Evolutionary conservation across 2,888 invertebrate genomes (phyloP).

Genomic region (Cheilosia grossa): DNA sequence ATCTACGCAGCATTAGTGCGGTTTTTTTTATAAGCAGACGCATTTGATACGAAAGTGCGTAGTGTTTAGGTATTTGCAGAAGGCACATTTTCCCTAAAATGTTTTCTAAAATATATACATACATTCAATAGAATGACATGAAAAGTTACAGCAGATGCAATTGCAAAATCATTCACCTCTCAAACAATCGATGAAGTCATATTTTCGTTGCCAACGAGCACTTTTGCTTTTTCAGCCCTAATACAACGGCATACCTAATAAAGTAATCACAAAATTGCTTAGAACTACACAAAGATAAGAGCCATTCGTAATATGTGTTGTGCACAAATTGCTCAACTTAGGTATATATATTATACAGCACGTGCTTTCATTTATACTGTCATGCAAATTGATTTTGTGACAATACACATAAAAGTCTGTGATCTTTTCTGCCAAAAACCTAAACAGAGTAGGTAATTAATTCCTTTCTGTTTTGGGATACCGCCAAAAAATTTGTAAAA

Average conservation of each 20-base stretch:
- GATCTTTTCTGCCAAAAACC: neutral
- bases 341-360: neutral
- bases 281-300: neutral
- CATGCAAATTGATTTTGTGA: neutral
- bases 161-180: slow-evolving; percentile 40
- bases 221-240: neutral
- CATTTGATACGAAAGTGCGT: too few species aligned
- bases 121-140: too few species aligned
- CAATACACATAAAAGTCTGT: neutral
- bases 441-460: neutral
- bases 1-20: too few species aligned
- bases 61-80: too few species aligned
- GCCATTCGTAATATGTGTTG: neutral
- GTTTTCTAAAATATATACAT: too few species aligned
- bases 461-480: neutral
- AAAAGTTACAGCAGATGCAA: too few species aligned
- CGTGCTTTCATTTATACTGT: neutral
- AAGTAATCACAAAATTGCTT: slow-evolving; percentile 5
- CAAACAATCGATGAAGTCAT: slow-evolving; percentile 21
- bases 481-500: slow-evolving; percentile 17
- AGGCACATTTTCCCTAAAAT: too few species aligned
- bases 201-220: neutral
- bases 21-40: too few species aligned
- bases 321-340: neutral
- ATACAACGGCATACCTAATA: neutral